Percentiles rank a stretch among this genome's conserved stretches.
Conservation (phyloP, 2,888 invertebrate species). For the Metalampra italica region DNA sequence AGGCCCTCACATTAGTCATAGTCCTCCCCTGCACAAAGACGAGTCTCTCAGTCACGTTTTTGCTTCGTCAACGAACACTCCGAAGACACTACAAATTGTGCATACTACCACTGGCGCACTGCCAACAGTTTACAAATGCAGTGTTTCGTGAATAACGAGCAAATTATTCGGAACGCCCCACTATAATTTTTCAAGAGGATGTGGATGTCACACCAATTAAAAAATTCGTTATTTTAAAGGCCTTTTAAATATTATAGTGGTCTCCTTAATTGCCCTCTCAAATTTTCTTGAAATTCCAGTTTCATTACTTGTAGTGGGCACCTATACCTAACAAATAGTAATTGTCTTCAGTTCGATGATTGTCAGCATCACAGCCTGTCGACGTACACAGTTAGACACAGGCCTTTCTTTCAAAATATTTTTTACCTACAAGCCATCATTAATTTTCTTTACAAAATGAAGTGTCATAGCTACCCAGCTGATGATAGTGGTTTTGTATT, state of each 20-base stretch:
- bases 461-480: too few relatives aligned
- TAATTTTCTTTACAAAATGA: too few relatives aligned
- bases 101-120: slow-evolving; percentile 45
- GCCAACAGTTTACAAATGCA: slow-evolving; percentile 67
- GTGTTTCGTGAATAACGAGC: slow-evolving; percentile 56
- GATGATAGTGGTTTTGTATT: too few relatives aligned
- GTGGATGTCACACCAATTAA: slow-evolving; percentile 9
- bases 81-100: slow-evolving; percentile 53
- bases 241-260: neutral
- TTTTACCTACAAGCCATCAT: too few relatives aligned
- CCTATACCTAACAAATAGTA: too few relatives aligned
- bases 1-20: neutral
- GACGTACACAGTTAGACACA: too few relatives aligned
- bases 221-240: neutral
- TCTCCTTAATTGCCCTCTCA: neutral
- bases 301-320: neutral
- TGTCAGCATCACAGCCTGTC: too few relatives aligned
- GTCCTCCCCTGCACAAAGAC: neutral
- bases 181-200: slow-evolving; percentile 16
- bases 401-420: too few relatives aligned
- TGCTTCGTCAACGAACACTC: slow-evolving; percentile 44
- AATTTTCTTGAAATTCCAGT: neutral
- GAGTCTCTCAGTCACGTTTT: slow-evolving; percentile 54
- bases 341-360: too few relatives aligned
- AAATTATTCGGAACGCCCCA: slow-evolving; percentile 37